phyloP scores from a whole-genome alignment of 2,888 invertebrate genomes.

The Leptinotarsa haldemani region DNA sequence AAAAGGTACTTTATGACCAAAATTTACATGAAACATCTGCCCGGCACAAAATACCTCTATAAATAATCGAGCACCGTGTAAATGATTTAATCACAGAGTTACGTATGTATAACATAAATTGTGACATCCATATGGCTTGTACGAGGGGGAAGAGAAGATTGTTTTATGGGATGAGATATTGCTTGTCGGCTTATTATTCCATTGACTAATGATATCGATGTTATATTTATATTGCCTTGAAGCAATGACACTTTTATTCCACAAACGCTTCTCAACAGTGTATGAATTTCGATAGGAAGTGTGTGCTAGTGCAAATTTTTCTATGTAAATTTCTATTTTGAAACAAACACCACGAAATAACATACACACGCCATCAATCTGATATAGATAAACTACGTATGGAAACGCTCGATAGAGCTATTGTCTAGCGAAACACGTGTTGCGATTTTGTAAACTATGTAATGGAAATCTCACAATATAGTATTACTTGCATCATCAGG shows the following conservation, averaged over 20 bases:
- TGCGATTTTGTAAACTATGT: no score
- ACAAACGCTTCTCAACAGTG: not conserved
- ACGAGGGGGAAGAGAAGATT: slow-evolving; percentile 23
- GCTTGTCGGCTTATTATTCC: not conserved
- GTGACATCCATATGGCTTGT: slow-evolving; percentile 24
- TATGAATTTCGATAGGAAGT: not conserved
- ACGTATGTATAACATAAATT: slow-evolving; percentile 51
- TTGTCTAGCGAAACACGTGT: no score
- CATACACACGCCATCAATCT: no score
- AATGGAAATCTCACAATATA: no score
- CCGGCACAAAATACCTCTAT: slow-evolving; percentile 48
- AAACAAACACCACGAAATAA: no score
- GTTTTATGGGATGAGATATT: slow-evolving; percentile 11
- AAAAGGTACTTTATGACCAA: slow-evolving; percentile 47
- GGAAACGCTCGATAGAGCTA: no score
- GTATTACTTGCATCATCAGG: no score
- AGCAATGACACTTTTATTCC: not conserved
- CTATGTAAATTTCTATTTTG: no score
- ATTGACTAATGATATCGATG: not conserved
- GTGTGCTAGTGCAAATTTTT: no score
- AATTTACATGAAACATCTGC: slow-evolving; percentile 52
- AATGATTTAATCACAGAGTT: slow-evolving; percentile 51
- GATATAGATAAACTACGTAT: no score
- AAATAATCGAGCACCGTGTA: slow-evolving; percentile 53
- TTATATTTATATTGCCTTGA: not conserved